Percentiles rank a stretch among this genome's conserved stretches.
phyloP scores from a whole-genome alignment of 2,113 vertebrate genomes.

The zebrafish (Danio rerio) region GRCz12tu NC_133182.1:30974001-30974500 shows the following conservation, averaged over 20 bases:
- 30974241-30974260: not conserved
- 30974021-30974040: constrained; percentile 43
- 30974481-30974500: not conserved
- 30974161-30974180: not conserved
- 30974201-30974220: not conserved
- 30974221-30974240: not conserved
- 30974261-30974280: not conserved
- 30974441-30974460: constrained; percentile 14
- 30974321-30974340: constrained; percentile 47
- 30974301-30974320: constrained; percentile 40
- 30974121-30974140: constrained; percentile 6
- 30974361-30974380: constrained; percentile 68
- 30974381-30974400: constrained; percentile 74
- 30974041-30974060: constrained; percentile 51
- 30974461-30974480: not conserved
- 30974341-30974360: constrained; percentile 23
- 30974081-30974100: constrained; percentile 36
- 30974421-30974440: constrained; percentile 45
- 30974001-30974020: constrained; percentile 35
- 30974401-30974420: constrained; percentile 47
- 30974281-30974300: constrained; percentile 34
- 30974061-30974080: constrained; percentile 38
- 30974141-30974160: constrained; percentile 11
- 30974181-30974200: not conserved
- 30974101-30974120: constrained; percentile 26